These are phyloP conservation scores for Isoperla grammatica DNA, from an alignment of 2,888 invertebrate species.

Conservation along the genomic window DNA sequence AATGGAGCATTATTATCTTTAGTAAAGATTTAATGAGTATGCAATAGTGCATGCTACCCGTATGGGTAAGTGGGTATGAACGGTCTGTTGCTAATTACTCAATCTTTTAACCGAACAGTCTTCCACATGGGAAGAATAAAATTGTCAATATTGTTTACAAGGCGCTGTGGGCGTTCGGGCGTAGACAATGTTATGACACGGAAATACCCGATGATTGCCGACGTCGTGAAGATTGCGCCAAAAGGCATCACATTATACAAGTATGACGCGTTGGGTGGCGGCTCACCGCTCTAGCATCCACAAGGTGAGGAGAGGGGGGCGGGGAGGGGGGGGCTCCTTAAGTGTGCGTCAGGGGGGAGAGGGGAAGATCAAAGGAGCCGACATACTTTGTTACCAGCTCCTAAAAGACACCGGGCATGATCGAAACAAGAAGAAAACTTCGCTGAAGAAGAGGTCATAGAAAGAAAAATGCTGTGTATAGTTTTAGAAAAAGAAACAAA, in stretches of 20 bases:
- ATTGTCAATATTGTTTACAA: slow-evolving; percentile 6
- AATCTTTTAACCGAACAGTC: too few species aligned
- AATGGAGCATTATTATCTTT: too few species aligned
- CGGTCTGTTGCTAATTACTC: too few species aligned
- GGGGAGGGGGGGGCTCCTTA: slow-evolving; percentile 13
- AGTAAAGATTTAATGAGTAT: too few species aligned
- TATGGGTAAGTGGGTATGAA: too few species aligned
- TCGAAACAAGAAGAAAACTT: slow-evolving; percentile 8
- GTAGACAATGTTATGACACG: background rate
- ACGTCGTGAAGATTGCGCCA: slow-evolving; percentile 3
- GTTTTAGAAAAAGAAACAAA: background rate
- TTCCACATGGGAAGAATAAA: background rate
- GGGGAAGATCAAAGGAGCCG: slow-evolving; percentile 14
- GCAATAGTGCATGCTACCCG: too few species aligned
- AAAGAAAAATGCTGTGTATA: background rate
- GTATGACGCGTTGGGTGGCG: slow-evolving; percentile 9
- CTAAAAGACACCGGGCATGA: slow-evolving; percentile 5
- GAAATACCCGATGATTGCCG: background rate
- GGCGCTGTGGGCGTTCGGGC: slow-evolving; percentile 7
- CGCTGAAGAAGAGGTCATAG: slow-evolving; percentile 9
- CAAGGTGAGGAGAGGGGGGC: background rate
- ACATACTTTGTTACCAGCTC: background rate
- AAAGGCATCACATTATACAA: background rate
- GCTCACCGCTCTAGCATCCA: background rate
- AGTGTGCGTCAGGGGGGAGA: slow-evolving; percentile 5